Percentiles rank a stretch among this genome's conserved stretches.
These are phyloP conservation scores for Tubulanus polymorphus DNA, from an alignment of 2,888 invertebrate genomes.

Conservation along the genomic window DNA sequence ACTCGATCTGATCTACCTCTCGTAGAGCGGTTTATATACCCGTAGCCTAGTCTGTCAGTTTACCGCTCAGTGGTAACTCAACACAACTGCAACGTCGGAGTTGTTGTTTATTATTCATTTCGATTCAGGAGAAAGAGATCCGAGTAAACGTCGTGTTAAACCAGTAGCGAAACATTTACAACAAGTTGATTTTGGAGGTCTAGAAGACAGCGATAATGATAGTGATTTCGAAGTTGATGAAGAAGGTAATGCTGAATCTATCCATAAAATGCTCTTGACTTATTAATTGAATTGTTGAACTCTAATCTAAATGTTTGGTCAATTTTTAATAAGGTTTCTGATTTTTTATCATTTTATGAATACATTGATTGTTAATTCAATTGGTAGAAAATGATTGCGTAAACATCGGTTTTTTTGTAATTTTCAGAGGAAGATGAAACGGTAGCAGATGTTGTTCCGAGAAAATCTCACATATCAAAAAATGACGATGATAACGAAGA, in stretches of 20 bases:
- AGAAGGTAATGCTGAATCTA: slow-evolving; percentile 9
- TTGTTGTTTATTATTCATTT: slow-evolving; percentile 1
- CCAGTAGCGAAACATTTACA: slow-evolving; percentile 59
- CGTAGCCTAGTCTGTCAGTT: neutral
- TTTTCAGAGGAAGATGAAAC: slow-evolving; percentile 1
- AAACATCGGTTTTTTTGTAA: too few species aligned
- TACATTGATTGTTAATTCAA: too few species aligned
- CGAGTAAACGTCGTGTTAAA: slow-evolving; percentile 76
- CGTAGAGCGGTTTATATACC: neutral
- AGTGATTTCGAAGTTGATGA: slow-evolving; percentile 73
- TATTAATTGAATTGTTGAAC: neutral
- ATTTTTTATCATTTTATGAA: neutral
- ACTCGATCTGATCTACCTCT: neutral
- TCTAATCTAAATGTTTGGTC: neutral
- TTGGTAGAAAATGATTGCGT: too few species aligned
- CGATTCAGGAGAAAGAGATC: slow-evolving; percentile 60
- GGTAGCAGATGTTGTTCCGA: too few species aligned
- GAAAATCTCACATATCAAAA: too few species aligned
- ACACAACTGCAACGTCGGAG: neutral
- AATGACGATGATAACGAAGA: neutral
- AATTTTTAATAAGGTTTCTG: neutral
- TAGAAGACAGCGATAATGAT: slow-evolving; percentile 89
- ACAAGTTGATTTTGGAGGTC: slow-evolving; percentile 59
- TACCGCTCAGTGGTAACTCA: too few species aligned
- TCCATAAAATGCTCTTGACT: neutral